Base-by-base conservation (phyloP, 2,888 invertebrate species). In the Sesia apiformis region DNA sequence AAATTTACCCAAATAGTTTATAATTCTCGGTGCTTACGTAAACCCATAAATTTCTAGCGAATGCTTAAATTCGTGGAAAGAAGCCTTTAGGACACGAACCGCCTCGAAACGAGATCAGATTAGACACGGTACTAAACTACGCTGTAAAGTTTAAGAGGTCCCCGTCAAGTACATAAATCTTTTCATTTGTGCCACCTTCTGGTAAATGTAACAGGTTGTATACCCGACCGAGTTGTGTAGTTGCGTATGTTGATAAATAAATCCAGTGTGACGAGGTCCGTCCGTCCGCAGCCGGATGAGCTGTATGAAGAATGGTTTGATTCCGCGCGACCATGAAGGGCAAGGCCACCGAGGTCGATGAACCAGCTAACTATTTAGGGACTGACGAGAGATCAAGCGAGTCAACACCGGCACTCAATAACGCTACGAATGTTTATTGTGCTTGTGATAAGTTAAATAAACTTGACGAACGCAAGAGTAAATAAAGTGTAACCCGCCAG, bases 261-360 rank as follows among this genome's bases (percentile, higher is more conserved):
- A 63, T 63, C 62, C 58, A 49, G 49, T 38, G 49, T 38, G 55
- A 55, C 51, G 56, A 57, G 54, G 50, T 55, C 54, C 60, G 55
- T 59, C 52, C 55, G 52, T 41, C 59, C 55, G 53, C 57, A 57
- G 58, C 40, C 57, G 62, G 56, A 55, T 59, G 56, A 56, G 57
- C 56, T 53, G 60, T 63, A 60, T 71, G 73, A 71, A 61, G 70
- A 67, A 72, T 70, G 76, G 69, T 66, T 70, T 62, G 69, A 67
- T 67, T 67, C 66, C 64, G 63, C 60, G 67, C 62, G 67, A 61
- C 63, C 64, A 69, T 76, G 78, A 84, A 84, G 84, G 85, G 84
- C 84, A 84, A 85, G 84, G 85, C 83, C 84, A 76, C 54, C 63
- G 54, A 46, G 85, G 79, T 80, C 82, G 62, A 59, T 64, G 81